A percentile compares a stretch with the other conserved stretches of the same genome.
Conservation (phyloP, 2,888 invertebrate species). For the Epistrophella euchroma region DNA sequence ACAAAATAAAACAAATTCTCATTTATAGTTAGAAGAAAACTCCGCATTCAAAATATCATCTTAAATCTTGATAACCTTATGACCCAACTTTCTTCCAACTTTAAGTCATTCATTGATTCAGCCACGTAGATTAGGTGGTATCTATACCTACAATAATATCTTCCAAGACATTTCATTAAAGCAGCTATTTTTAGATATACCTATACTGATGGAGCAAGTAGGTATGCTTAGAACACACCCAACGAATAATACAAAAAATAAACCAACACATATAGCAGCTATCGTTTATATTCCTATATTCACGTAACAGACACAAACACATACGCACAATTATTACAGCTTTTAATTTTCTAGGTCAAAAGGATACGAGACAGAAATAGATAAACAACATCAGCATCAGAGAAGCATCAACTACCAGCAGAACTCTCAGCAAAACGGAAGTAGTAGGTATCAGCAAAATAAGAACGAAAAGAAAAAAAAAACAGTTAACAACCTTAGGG, state of each 20-base stretch:
- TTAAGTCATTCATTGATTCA: conserved; percentile 25
- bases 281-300: neutral
- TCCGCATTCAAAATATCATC: conserved; percentile 23
- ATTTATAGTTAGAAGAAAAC: neutral
- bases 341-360: conserved; percentile 75
- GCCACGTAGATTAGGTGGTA: conserved; percentile 11
- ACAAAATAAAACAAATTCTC: neutral
- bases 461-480: conserved; percentile 10
- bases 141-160: conserved; percentile 4
- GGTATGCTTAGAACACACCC: too few relatives aligned
- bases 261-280: conserved; percentile 2
- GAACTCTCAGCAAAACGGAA: conserved; percentile 11
- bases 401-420: conserved; percentile 44
- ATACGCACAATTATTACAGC: conserved; percentile 50
- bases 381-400: conserved; percentile 64
- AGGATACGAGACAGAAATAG: conserved; percentile 72
- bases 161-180: conserved; percentile 38
- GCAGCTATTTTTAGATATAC: conserved; percentile 24
- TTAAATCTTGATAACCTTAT: conserved; percentile 32
- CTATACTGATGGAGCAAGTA: neutral
- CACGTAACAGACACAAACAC: conserved; percentile 24
- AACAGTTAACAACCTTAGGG: conserved; percentile 46
- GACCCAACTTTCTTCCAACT: neutral
- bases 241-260: conserved; percentile 24
- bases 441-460: conserved; percentile 38